Evolutionary conservation across 2,113 vertebrate genomes (phyloP).

Genomic region (Myotis davidii): DNA sequence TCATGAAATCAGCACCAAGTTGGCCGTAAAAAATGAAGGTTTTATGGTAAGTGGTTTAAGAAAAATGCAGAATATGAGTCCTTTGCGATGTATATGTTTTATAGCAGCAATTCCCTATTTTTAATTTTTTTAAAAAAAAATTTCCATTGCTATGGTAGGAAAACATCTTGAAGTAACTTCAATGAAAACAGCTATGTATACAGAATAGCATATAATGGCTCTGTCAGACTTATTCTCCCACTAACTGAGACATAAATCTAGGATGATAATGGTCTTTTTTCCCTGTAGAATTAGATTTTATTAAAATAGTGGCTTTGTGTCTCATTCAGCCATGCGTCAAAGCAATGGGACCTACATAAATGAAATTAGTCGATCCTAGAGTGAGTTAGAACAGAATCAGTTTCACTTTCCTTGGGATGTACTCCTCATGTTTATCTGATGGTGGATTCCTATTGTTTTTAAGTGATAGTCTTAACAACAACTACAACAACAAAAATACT

Average conservation of each 20-base stretch:
- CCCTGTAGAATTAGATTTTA: constrained; percentile 78
- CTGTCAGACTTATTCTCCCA: constrained; percentile 71
- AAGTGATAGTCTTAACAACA: constrained; percentile 39
- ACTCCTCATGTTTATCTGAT: constrained; percentile 78
- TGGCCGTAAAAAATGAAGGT: constrained; percentile 77
- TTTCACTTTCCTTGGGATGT: constrained; percentile 74
- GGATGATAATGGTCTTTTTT: constrained; percentile 53
- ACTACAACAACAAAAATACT: constrained; percentile 3
- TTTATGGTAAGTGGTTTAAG: constrained; percentile 77
- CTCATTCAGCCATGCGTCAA: constrained; percentile 75
- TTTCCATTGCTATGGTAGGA: constrained; percentile 53
- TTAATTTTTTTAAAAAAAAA: constrained; percentile 63
- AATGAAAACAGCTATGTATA: constrained; percentile 74
- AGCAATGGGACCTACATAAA: constrained; percentile 69
- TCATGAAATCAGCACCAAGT: constrained; percentile 70
- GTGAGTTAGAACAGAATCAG: constrained; percentile 72
- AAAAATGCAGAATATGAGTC: constrained; percentile 76
- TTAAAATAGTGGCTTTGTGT: constrained; percentile 82
- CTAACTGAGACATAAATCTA: constrained; percentile 76
- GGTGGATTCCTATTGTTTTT: constrained; percentile 66
- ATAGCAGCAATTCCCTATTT: constrained; percentile 67
- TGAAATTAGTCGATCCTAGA: constrained; percentile 79
- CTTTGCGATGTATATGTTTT: constrained; percentile 70
- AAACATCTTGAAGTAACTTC: constrained; percentile 69
- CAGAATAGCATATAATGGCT: constrained; percentile 69